Evolutionary conservation across 2,113 vertebrate genomes (phyloP), one percentile per base, ranked within the genome.

Genomic region (Notechis scutatus): DNA sequence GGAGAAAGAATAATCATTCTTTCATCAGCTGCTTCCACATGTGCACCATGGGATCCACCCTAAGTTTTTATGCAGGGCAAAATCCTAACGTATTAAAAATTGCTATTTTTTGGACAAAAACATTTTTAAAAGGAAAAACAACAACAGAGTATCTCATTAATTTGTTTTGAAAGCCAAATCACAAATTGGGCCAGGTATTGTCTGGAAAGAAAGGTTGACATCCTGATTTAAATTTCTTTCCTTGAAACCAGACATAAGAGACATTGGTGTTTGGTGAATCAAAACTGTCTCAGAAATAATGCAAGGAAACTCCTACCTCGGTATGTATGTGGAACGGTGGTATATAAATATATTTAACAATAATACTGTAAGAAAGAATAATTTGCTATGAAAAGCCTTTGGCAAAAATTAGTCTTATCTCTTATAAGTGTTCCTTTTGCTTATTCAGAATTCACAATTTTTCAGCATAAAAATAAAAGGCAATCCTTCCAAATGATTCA

Each of bases 221-320:
- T 14, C 29, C 23, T 42, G 85, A 39, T 6, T 3, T 56, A 69
- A 11, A 42, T 24, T 89, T 21, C 85, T 11, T 45, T 8, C 69
- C 47, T 0, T 0, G 0, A 56, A 61, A 29, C 11, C 21, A 21
- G 23, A 11, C 93, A 89, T 0, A 15, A 26, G 8, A n/a, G 14
- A 1, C 64, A 92, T 94, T 45, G 50, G 55, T n/a, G 57, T 18
- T 0, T 0, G 90, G 29, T 45, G 24, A 92, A 81, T 56, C 87
- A 88, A 69, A 64, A 47, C 0, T 52, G 23, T 34, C 6, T 55
- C 0, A 0, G 56, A 45, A 24, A 54, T 90, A 39, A 39, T 5
- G 14, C 69, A 3, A 7, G 5, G 69, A 34, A 81, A 81, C 34
- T 39, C 69, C 69, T 39, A 74, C 5, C 15, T 81, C 6, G 3